These are phyloP conservation scores for Sphenopsis melanotis DNA, from an alignment of 2,797 vertebrate species.

Conservation along the genomic window DNA sequence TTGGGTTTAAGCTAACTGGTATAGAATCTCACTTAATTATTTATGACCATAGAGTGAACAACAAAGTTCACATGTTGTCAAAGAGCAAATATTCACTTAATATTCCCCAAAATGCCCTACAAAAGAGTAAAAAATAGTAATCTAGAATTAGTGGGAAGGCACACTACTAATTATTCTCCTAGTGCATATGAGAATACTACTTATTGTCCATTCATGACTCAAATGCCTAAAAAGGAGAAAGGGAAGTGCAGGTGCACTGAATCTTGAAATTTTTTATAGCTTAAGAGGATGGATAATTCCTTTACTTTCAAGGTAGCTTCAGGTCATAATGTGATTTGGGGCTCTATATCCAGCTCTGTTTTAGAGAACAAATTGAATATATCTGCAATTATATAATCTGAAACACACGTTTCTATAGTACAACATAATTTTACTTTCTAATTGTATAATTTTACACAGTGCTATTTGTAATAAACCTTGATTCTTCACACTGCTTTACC, in stretches of 20 bases:
- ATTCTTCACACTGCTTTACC: not conserved
- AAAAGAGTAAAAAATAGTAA: not conserved
- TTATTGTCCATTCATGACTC: not conserved
- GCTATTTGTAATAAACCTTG: conserved; percentile 31
- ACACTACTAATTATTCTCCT: not conserved
- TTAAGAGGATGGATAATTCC: not conserved
- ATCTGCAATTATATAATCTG: not conserved
- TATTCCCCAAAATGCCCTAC: not conserved
- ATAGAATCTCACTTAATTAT: not conserved
- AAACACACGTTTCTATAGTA: not conserved
- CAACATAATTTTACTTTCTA: not conserved
- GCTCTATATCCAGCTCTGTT: not conserved
- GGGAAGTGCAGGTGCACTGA: not conserved
- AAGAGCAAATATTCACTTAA: not conserved
- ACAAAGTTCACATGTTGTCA: not conserved
- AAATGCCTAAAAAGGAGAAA: not conserved
- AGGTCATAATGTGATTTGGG: not conserved
- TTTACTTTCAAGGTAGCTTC: not conserved
- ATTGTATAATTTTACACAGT: not conserved
- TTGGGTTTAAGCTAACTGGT: not conserved
- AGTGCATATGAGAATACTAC: not conserved
- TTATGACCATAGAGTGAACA: not conserved
- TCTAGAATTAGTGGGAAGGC: not conserved
- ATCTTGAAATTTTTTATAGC: not conserved
- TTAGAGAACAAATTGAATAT: not conserved